Evolutionary conservation across 2,888 invertebrate genomes (phyloP).

Genomic region (Boloria euphrosyne): DNA sequence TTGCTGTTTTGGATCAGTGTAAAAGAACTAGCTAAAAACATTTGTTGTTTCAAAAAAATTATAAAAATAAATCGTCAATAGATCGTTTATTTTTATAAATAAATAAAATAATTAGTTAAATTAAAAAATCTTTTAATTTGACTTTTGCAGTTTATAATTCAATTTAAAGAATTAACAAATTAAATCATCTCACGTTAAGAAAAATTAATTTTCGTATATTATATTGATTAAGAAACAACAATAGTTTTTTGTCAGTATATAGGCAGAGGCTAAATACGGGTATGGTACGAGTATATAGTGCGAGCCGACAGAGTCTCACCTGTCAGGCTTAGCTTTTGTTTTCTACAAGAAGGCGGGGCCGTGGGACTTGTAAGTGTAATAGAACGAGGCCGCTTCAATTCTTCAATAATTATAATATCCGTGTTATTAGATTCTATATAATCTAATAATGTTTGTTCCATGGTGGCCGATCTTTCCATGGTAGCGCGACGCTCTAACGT

Average conservation of each 20-base stretch:
- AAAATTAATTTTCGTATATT: neutral
- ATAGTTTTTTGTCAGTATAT: slow-evolving; percentile 41
- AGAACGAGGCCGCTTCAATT: slow-evolving; percentile 71
- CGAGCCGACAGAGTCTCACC: slow-evolving; percentile 68
- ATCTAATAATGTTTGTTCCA: slow-evolving; percentile 27
- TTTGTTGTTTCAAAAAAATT: slow-evolving; percentile 15
- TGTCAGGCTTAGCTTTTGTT: slow-evolving; percentile 87
- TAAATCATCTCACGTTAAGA: neutral
- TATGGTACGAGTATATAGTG: slow-evolving; percentile 31
- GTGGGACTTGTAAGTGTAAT: slow-evolving; percentile 85
- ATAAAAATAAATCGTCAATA: neutral
- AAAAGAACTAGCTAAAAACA: slow-evolving; percentile 32
- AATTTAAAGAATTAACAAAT: neutral
- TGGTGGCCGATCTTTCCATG: slow-evolving; percentile 33
- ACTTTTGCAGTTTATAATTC: neutral
- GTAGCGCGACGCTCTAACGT: slow-evolving; percentile 28
- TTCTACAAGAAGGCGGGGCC: slow-evolving; percentile 83
- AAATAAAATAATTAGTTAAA: neutral
- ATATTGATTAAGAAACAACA: slow-evolving; percentile 23
- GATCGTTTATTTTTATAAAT: too few relatives aligned
- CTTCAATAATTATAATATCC: slow-evolving; percentile 44
- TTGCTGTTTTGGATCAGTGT: slow-evolving; percentile 50
- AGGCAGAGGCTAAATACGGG: slow-evolving; percentile 27
- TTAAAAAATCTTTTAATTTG: neutral
- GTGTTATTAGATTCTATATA: slow-evolving; percentile 24